phyloP scores from a whole-genome alignment of 2,113 vertebrate species.

The Chlamydotis undulata region DNA sequence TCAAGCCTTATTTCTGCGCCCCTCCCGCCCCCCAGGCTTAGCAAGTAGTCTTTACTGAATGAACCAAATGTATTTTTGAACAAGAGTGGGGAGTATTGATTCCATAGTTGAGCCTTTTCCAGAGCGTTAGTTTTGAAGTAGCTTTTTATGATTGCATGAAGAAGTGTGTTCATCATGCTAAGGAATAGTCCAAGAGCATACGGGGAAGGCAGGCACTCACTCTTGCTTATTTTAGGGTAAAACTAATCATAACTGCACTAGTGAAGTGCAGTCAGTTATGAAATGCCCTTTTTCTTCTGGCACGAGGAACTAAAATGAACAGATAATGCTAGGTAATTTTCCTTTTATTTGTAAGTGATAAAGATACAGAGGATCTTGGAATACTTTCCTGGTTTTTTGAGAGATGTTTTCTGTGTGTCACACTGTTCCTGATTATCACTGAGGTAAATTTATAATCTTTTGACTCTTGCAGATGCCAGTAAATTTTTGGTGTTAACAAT shows the following conservation, averaged over 20 bases:
- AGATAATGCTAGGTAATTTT: neutral
- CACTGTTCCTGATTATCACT: neutral
- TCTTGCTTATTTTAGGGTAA: neutral
- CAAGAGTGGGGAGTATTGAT: neutral
- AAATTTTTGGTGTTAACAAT: neutral
- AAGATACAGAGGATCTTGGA: neutral
- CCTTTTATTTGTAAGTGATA: neutral
- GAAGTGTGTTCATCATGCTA: neutral
- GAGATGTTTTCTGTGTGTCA: neutral
- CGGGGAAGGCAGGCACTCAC: accelerated
- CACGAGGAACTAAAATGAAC: neutral
- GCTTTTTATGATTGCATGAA: neutral
- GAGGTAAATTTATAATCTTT: neutral
- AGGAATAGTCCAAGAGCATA: neutral
- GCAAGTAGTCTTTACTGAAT: neutral
- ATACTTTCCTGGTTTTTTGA: neutral
- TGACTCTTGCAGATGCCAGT: neutral
- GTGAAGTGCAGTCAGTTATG: neutral
- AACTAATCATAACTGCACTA: neutral
- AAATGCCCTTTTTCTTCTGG: neutral
- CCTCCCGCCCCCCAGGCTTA: too few species aligned
- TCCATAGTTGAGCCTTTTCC: neutral
- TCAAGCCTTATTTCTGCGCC: neutral
- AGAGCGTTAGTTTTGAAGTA: neutral
- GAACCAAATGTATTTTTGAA: neutral